phyloP scores from a whole-genome alignment of 1,140 invertebrate species.

The Scaptomyza hsui region DNA sequence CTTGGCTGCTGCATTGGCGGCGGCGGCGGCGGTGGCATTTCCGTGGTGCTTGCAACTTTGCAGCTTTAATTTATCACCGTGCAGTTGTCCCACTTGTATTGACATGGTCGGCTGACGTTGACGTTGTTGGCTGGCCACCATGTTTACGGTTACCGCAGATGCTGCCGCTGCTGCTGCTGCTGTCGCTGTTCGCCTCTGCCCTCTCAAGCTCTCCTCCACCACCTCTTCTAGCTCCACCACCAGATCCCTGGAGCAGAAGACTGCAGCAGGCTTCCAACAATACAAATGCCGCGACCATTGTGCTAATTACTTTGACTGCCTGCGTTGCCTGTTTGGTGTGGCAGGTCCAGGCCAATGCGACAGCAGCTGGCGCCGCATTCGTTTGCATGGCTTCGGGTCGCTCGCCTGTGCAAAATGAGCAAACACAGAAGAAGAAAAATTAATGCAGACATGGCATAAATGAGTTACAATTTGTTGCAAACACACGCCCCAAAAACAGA shows the following conservation, averaged over 20 bases:
- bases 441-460: constrained; percentile 60
- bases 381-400: constrained; percentile 84
- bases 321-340: constrained; percentile 63
- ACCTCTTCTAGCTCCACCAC: neutral
- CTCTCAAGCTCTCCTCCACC: neutral
- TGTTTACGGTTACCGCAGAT: constrained; percentile 3
- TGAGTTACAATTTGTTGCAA: constrained; percentile 70
- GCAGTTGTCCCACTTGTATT: constrained; percentile 66
- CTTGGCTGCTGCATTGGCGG: constrained; percentile 69
- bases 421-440: constrained; percentile 35
- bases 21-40: constrained; percentile 74
- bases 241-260: constrained; percentile 55
- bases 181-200: constrained; percentile 21
- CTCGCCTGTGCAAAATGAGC: constrained; percentile 71
- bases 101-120: constrained; percentile 48
- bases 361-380: constrained; percentile 76
- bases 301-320: constrained; percentile 82
- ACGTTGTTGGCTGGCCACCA: constrained; percentile 27
- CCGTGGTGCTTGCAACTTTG: constrained; percentile 51
- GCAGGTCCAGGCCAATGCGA: constrained; percentile 68
- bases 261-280: constrained; percentile 74
- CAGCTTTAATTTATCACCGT: constrained; percentile 77
- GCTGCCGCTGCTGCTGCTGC: constrained; percentile 23
- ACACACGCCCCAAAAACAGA: neutral
- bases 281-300: constrained; percentile 76